Base-by-base conservation (phyloP, 2,888 invertebrate genomes). In the Cataglyphis cursor region DNA sequence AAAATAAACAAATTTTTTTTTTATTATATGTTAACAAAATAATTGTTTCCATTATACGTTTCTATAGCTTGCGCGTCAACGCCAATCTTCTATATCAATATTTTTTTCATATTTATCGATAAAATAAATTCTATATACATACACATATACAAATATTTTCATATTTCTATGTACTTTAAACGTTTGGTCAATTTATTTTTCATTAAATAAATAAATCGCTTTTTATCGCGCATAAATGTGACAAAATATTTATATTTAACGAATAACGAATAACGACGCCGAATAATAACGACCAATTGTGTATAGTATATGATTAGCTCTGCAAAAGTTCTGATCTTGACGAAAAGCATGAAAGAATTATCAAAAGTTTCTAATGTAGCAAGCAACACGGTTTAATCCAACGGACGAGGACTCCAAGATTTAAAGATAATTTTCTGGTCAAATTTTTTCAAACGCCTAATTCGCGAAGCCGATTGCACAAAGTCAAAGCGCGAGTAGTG, bases 401-500 rank as follows among this genome's bases (percentile, higher is more conserved):
- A 35, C 41, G 18, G 10, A 59, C 0, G n/a, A 44, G 31, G 21
- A 24, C 82, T 62, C 41, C 15, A 9, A 61, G 9, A 48, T 59
- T 28, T 2, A 41, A 28, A 18, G 44, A 74, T 54, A 72, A 82
- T 78, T 72, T 78, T 70, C 64, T 48, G 18, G 54, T 73, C 28
- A 80, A 83, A 76, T 89, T 86, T 38, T 38, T 84, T 59, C 59
- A 38, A 73, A 82, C 66, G 61, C 21, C 57, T 41, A 59, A 66
- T 35, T 65, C 72, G 62, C 66, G 8, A 82, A 85, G 54, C 54
- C 57, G 81, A 85, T 88, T 84, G 85, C 75, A 81, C 72, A 85
- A 87, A 75, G 66, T 70, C 31, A 61, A 86, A 74, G 84, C 82
- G 73, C 61, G 65, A 72, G 57, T 59, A 57, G 35, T 62, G 86